These are phyloP conservation scores for Epizoanthus rinbou DNA, from an alignment of 92 coral and sea anemone species.

Conservation along the genomic window DNA sequence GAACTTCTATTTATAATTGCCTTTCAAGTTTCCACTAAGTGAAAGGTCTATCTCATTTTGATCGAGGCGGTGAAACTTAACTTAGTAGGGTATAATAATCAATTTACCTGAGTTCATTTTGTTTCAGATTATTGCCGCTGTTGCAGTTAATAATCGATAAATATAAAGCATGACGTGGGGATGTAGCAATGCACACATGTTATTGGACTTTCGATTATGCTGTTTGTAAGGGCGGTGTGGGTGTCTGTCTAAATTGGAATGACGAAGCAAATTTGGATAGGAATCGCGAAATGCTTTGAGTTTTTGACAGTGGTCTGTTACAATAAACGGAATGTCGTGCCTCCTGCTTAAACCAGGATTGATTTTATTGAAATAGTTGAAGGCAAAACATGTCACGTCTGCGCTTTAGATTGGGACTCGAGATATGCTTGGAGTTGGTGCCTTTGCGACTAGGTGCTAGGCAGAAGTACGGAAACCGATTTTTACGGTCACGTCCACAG, in stretches of 20 bases:
- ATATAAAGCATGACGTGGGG: slow-evolving; percentile 5
- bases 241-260: slow-evolving; percentile 6
- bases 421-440: slow-evolving; percentile 13
- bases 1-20: slow-evolving; percentile 28
- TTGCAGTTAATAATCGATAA: background rate
- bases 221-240: slow-evolving; percentile 2
- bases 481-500: slow-evolving; percentile 27
- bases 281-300: slow-evolving; percentile 13
- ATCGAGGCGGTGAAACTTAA: slow-evolving; percentile 19
- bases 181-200: slow-evolving; percentile 11
- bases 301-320: slow-evolving; percentile 4
- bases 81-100: background rate
- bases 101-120: slow-evolving; percentile 14
- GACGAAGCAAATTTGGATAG: background rate
- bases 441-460: slow-evolving; percentile 15
- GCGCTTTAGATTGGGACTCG: slow-evolving; percentile 20
- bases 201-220: background rate
- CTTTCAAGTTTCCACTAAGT: slow-evolving; percentile 17
- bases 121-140: slow-evolving; percentile 7
- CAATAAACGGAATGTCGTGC: slow-evolving; percentile 35
- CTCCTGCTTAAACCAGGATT: slow-evolving; percentile 9
- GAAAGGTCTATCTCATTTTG: slow-evolving; percentile 2
- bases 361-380: background rate
- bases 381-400: background rate
- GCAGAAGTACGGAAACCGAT: slow-evolving; percentile 1